phyloP scores from a whole-genome alignment of 2,888 invertebrate species.

The Tiliacea aurago region DNA sequence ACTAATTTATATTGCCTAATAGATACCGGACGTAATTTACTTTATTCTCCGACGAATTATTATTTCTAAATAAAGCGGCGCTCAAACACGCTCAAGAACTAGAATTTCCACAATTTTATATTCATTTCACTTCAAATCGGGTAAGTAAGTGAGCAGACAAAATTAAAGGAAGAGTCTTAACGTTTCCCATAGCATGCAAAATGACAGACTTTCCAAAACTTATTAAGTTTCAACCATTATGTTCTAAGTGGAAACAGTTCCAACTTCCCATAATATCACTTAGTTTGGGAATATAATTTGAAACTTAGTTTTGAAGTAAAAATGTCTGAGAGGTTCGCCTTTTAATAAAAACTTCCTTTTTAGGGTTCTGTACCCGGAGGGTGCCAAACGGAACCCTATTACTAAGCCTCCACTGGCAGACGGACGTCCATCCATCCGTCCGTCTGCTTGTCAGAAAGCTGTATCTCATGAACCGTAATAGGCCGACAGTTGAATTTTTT shows the following conservation, averaged over 20 bases:
- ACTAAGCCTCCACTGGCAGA: too few species aligned
- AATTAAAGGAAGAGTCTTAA: conserved; percentile 26
- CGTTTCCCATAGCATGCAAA: conserved; percentile 24
- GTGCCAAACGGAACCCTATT: too few species aligned
- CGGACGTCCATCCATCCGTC: too few species aligned
- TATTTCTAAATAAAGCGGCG: not conserved
- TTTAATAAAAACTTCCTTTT: conserved; percentile 19
- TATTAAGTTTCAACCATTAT: conserved; percentile 38
- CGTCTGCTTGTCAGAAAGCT: too few species aligned
- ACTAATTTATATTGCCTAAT: not conserved
- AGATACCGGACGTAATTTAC: not conserved
- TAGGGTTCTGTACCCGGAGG: too few species aligned
- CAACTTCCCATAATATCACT: conserved; percentile 23
- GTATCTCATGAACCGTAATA: too few species aligned
- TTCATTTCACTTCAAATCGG: conserved; percentile 8
- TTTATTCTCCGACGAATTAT: not conserved
- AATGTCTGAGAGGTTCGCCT: conserved; percentile 13
- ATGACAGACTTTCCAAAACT: conserved; percentile 28
- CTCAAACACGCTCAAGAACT: not conserved
- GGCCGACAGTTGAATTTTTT: too few species aligned
- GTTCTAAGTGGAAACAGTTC: conserved; percentile 40
- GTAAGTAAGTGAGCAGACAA: not conserved
- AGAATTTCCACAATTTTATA: not conserved
- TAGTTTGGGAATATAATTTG: conserved; percentile 24
- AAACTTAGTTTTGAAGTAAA: conserved; percentile 35